Conservation (phyloP, 2,113 vertebrate species). For the Colius striatus region DNA sequence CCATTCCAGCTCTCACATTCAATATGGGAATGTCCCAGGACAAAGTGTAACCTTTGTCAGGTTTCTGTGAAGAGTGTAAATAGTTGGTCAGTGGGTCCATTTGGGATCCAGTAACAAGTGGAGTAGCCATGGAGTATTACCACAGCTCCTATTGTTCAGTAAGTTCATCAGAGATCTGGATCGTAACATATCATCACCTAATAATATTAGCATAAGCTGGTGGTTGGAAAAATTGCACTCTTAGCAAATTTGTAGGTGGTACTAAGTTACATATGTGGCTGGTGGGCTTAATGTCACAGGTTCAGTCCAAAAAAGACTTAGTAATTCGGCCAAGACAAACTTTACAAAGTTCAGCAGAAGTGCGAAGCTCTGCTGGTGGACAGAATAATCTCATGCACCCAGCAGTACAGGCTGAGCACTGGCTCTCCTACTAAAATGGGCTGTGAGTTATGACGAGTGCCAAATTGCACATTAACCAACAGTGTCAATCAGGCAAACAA, state of each 20-base stretch:
- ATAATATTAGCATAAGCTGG: neutral
- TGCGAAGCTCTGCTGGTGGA: neutral
- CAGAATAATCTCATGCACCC: neutral
- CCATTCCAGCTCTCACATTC: neutral
- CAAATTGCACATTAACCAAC: neutral
- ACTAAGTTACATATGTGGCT: neutral
- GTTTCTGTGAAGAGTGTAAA: neutral
- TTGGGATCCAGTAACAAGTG: neutral
- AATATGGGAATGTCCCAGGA: neutral
- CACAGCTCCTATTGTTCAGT: neutral
- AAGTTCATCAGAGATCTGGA: neutral
- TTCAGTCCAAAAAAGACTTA: neutral
- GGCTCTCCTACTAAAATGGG: neutral
- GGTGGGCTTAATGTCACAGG: neutral
- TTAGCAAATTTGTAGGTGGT: neutral
- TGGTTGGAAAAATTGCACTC: neutral
- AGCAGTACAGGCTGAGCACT: neutral
- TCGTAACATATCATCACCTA: neutral
- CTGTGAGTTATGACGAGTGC: neutral
- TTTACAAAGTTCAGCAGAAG: neutral
- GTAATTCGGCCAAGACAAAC: neutral
- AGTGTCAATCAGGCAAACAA: neutral
- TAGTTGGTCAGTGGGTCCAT: neutral
- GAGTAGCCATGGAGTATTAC: neutral
- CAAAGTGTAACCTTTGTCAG: neutral